A percentile compares a stretch with the other conserved stretches of the same genome.
phyloP scores from a whole-genome alignment of 2,888 invertebrate species.

The Limenitis camilla region DNA sequence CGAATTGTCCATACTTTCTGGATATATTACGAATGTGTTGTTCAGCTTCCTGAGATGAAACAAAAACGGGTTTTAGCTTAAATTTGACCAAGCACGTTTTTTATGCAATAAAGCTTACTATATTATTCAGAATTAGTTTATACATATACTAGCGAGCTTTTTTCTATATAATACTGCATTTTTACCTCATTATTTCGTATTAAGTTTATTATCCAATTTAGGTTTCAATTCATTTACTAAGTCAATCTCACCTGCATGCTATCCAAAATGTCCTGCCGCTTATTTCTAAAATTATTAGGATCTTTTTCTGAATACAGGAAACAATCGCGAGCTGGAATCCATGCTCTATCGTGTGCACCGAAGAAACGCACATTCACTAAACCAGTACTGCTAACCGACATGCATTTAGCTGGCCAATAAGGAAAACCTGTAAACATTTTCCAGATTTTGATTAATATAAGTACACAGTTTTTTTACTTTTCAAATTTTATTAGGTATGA shows the following conservation, averaged over 20 bases:
- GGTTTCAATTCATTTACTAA: too few species aligned
- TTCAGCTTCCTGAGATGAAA: conserved; percentile 78
- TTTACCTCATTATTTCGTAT: too few species aligned
- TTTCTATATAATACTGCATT: too few species aligned
- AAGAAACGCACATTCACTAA: conserved; percentile 94
- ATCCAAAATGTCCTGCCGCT: conserved; percentile 63
- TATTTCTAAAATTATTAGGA: conserved; percentile 77
- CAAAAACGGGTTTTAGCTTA: too few species aligned
- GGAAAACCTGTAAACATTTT: conserved; percentile 80
- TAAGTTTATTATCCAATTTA: too few species aligned
- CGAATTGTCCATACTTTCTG: conserved; percentile 81
- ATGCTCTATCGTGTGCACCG: conserved; percentile 94
- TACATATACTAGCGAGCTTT: too few species aligned
- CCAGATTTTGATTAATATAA: background rate
- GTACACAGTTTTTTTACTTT: background rate
- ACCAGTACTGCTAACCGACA: conserved; percentile 79
- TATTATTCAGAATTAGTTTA: too few species aligned
- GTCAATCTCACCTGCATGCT: conserved; percentile 52
- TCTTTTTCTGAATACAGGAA: conserved; percentile 86
- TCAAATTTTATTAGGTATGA: too few species aligned
- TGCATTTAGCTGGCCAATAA: conserved; percentile 97
- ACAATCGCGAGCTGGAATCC: conserved; percentile 90
- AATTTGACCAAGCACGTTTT: too few species aligned
- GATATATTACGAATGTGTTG: conserved; percentile 83
- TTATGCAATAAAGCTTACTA: too few species aligned